phyloP scores from a whole-genome alignment of 2,797 vertebrate genomes.

The Craterocephalus amniculus region DNA sequence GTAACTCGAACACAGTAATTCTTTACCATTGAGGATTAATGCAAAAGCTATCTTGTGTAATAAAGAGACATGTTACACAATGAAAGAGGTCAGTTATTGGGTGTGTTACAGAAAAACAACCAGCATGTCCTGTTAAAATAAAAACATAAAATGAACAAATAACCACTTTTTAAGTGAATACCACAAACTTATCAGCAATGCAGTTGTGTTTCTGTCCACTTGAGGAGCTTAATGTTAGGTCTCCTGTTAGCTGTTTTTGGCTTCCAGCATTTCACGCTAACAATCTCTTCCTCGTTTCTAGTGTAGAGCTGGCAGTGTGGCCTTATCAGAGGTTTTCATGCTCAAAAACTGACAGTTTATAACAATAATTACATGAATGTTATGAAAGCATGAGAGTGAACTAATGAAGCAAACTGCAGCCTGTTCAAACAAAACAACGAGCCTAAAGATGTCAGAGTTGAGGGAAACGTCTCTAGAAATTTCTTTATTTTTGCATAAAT shows the following conservation, averaged over 20 bases:
- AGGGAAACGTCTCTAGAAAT: too few species aligned
- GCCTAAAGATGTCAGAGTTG: too few species aligned
- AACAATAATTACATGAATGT: too few species aligned
- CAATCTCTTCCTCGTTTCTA: background rate
- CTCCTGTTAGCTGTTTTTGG: background rate
- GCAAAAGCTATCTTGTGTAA: conserved; percentile 12
- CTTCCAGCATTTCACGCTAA: background rate
- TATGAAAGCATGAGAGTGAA: too few species aligned
- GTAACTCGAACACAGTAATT: conserved; percentile 6
- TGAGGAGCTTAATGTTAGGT: background rate
- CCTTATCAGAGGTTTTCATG: background rate
- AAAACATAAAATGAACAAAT: background rate
- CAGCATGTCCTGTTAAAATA: background rate
- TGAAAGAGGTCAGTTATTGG: conserved; percentile 21
- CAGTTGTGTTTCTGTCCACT: background rate
- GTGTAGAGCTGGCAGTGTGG: background rate
- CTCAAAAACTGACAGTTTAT: background rate
- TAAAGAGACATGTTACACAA: conserved; percentile 12
- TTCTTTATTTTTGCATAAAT: too few species aligned
- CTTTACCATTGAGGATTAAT: background rate
- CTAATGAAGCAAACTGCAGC: too few species aligned
- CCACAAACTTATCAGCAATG: background rate
- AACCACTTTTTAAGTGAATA: background rate
- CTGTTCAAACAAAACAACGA: too few species aligned
- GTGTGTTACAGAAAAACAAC: background rate